Conservation (phyloP, 2,888 invertebrate species). For the Gasteruption jaculator region DNA sequence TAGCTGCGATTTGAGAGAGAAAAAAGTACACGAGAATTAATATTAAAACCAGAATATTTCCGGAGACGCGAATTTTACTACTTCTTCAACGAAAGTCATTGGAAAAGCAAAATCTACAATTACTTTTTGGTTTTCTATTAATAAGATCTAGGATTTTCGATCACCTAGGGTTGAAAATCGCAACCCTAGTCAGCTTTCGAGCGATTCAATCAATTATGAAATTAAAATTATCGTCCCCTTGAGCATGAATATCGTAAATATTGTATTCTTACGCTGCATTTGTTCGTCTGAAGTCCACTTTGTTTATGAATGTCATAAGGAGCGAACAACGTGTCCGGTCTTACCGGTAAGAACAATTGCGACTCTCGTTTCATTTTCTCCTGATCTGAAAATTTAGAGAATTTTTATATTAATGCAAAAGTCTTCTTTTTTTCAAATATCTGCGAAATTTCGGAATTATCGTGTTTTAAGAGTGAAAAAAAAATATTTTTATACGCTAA, state of each 20-base stretch:
- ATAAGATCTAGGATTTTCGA: too few relatives aligned
- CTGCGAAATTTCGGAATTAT: neutral
- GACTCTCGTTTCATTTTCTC: slow-evolving; percentile 48
- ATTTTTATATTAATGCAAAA: too few relatives aligned
- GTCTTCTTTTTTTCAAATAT: too few relatives aligned
- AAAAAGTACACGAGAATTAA: neutral
- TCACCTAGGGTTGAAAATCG: too few relatives aligned
- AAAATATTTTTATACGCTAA: too few relatives aligned
- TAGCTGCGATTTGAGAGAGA: slow-evolving; percentile 31
- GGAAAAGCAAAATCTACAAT: neutral
- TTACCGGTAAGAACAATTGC: slow-evolving; percentile 48
- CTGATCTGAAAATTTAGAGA: slow-evolving; percentile 43
- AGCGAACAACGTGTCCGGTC: slow-evolving; percentile 49
- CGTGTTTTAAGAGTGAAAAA: neutral
- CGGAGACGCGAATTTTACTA: too few relatives aligned
- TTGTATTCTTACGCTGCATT: slow-evolving; percentile 43
- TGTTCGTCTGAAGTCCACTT: slow-evolving; percentile 47
- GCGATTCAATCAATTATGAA: too few relatives aligned
- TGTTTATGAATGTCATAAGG: slow-evolving; percentile 50
- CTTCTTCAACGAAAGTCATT: neutral
- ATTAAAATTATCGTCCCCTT: slow-evolving; percentile 2
- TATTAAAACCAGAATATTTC: neutral
- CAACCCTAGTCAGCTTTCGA: too few relatives aligned
- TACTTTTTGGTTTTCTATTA: too few relatives aligned
- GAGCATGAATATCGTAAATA: neutral